These are phyloP conservation scores for Boloria euphrosyne DNA, from an alignment of 2,888 invertebrate species.

Conservation along the genomic window DNA sequence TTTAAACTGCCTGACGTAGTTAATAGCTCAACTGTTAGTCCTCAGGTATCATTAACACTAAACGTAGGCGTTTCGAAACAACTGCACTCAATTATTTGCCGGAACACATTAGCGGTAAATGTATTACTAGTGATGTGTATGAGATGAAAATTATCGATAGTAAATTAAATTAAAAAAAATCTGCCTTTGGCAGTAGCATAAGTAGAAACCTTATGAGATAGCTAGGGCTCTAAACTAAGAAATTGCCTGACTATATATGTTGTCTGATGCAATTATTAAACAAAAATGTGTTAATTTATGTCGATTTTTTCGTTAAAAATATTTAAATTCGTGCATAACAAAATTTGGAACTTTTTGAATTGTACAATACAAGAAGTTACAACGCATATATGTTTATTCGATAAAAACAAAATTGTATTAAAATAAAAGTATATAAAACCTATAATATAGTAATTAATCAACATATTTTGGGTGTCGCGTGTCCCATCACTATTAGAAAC, in stretches of 20 bases:
- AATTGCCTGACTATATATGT: too few relatives aligned
- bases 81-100: conserved; percentile 47
- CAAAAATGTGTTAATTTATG: too few relatives aligned
- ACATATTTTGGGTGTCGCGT: not conserved
- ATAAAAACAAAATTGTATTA: conserved; percentile 4
- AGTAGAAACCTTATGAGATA: too few relatives aligned
- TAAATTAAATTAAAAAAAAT: too few relatives aligned
- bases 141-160: not conserved
- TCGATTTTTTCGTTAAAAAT: too few relatives aligned
- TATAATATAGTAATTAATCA: too few relatives aligned
- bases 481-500: conserved; percentile 34
- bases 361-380: too few relatives aligned
- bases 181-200: too few relatives aligned
- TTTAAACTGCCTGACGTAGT: conserved; percentile 21
- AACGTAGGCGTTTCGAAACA: conserved; percentile 43
- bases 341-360: too few relatives aligned
- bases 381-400: not conserved
- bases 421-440: not conserved
- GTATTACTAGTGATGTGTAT: conserved; percentile 26
- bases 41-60: conserved; percentile 41
- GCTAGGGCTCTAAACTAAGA: too few relatives aligned
- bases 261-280: too few relatives aligned
- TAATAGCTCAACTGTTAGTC: conserved; percentile 23
- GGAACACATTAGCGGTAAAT: conserved; percentile 40
- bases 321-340: too few relatives aligned